Conservation (phyloP, 2,888 invertebrate genomes). For the Protodeltote pygarga region DNA sequence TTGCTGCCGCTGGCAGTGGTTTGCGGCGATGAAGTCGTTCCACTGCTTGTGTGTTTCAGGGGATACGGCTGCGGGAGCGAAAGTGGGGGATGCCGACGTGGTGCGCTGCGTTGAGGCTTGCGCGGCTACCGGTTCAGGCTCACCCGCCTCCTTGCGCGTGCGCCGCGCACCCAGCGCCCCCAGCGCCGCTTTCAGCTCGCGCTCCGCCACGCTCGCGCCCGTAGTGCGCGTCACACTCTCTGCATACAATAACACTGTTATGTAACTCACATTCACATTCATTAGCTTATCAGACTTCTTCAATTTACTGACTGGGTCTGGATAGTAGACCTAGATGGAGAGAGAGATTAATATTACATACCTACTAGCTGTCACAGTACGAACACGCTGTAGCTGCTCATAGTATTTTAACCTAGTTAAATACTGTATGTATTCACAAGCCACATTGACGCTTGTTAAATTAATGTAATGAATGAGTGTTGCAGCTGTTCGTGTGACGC, state of each 20-base stretch:
- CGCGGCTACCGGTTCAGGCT: conserved; percentile 7
- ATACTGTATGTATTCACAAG: too few relatives aligned
- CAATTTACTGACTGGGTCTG: too few relatives aligned
- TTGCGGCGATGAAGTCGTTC: conserved; percentile 63
- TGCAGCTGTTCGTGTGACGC: too few relatives aligned
- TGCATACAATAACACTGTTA: conserved; percentile 20
- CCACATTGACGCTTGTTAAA: too few relatives aligned
- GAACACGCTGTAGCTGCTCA: too few relatives aligned
- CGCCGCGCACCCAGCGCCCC: conserved; percentile 57
- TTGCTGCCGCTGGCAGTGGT: conserved; percentile 39
- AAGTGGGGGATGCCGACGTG: conserved; percentile 33
- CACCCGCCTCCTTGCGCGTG: conserved; percentile 54
- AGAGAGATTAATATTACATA: too few relatives aligned
- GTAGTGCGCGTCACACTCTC: conserved; percentile 22
- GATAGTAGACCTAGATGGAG: too few relatives aligned
- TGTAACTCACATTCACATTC: background rate
- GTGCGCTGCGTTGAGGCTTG: conserved; percentile 1
- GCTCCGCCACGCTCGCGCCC: conserved; percentile 63
- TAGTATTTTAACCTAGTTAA: too few relatives aligned
- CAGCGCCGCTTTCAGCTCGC: conserved; percentile 67
- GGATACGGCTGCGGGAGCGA: conserved; percentile 59
- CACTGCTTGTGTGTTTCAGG: conserved; percentile 59
- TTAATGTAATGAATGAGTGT: too few relatives aligned
- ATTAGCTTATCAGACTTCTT: too few relatives aligned
- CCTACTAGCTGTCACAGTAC: too few relatives aligned